Percentiles rank a stretch among this genome's conserved stretches.
Evolutionary conservation across 2,113 vertebrate genomes (phyloP).

Genomic region (Cyprichromis sp.): DNA sequence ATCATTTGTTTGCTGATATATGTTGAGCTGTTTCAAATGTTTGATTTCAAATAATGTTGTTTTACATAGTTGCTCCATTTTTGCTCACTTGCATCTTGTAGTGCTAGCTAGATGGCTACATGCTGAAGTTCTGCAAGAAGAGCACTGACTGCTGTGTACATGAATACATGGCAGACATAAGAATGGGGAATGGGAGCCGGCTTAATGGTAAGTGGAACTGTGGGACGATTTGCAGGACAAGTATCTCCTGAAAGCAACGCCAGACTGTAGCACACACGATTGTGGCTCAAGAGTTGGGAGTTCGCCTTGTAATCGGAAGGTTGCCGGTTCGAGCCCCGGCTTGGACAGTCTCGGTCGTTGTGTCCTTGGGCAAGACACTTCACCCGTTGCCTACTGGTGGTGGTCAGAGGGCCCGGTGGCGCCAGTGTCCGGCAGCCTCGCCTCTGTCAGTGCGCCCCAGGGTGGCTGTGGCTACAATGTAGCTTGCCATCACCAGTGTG

Average conservation of each 20-base stretch:
- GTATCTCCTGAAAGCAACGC: background rate
- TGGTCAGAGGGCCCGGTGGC: too few relatives aligned
- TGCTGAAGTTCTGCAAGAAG: background rate
- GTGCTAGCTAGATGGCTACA: background rate
- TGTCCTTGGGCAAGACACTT: too few relatives aligned
- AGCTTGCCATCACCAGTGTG: too few relatives aligned
- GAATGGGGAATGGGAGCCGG: background rate
- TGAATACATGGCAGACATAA: background rate
- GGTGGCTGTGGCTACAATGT: too few relatives aligned
- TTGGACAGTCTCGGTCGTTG: too few relatives aligned
- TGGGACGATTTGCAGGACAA: background rate
- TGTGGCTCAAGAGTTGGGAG: too few relatives aligned
- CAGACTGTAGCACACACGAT: background rate
- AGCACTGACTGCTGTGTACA: background rate
- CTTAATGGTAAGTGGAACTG: background rate
- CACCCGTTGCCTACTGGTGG: too few relatives aligned
- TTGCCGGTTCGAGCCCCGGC: too few relatives aligned
- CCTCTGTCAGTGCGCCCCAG: too few relatives aligned
- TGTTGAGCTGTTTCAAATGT: background rate
- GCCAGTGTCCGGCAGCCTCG: too few relatives aligned
- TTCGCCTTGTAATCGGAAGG: too few relatives aligned
- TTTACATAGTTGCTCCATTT: accelerated
- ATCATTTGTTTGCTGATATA: background rate
- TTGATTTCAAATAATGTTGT: background rate
- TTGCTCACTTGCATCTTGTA: background rate